Base-by-base conservation (phyloP, 2,888 invertebrate species). In the Girardia tigrina region DNA sequence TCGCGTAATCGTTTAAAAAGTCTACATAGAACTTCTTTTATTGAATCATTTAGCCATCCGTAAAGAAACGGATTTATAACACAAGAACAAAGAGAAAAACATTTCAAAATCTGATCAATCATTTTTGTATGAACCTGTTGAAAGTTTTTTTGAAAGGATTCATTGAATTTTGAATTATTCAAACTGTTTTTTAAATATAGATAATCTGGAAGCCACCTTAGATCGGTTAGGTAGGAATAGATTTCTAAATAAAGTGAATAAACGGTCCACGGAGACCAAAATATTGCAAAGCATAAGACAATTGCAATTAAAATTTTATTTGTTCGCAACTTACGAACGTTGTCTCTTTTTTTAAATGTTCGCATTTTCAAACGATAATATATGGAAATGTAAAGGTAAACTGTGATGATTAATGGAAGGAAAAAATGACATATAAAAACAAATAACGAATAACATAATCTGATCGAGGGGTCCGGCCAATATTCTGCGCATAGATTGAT, bases 1-100 rank as follows among this genome's bases (percentile, higher is more conserved):
- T 2, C 2, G 14, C 71, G 16, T 2, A 27, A 12, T 27, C 71
- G 6, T 27, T 29, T 27, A 71, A 27, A 71, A 12, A n/a, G 4
- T 75, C 71, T 20, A 4, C 75, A 26, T 29, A 75, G 20, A 26
- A 75, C 71, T 26, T 70, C 70, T 20, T 29, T 76, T 6, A 76
- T n/a, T 4, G 75, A 76, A 27, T 77, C 77, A 27, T 72, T 77
- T 16, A 77, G 75, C 77, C 76, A 76, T 12, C 76, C 75, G 26
- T 76, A 76, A 8, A 76, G 75, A 56, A 77, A 76, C 6, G 76
- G 76, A 29, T 76, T 76, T 4, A 76, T 69, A 4, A 26, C 20
- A 76, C 42, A 28, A 4, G 76, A 76, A 2, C 26, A 72, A 29
- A 28, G 29, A 23, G 77, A 72, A 42, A 77, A 29, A 16, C 78